Conservation (phyloP, 37 sponge, comb jelly and placozoan genomes). For the Diacarnus erythraeanus region DNA sequence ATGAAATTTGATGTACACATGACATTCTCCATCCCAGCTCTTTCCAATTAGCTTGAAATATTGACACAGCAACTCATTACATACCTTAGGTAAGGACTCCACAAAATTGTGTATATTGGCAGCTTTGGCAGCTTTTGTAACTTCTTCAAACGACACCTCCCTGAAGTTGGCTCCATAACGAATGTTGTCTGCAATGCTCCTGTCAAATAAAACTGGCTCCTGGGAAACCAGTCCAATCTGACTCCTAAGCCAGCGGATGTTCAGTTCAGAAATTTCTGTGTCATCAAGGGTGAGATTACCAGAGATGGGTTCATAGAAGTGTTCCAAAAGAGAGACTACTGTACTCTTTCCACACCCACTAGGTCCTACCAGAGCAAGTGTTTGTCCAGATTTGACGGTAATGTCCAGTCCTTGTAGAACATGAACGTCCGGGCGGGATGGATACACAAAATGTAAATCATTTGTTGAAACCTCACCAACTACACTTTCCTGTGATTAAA, state of each 20-base stretch:
- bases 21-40: not conserved
- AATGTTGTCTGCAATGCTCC: no score
- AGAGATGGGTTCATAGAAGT: slow-evolving; percentile 84
- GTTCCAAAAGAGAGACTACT: slow-evolving; percentile 83
- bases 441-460: slow-evolving; percentile 77
- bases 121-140: slow-evolving; percentile 78
- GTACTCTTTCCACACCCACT: no score
- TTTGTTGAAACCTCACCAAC: slow-evolving; percentile 25
- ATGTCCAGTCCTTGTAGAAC: slow-evolving; percentile 69
- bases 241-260: no score
- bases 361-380: no score
- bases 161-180: slow-evolving; percentile 89
- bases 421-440: slow-evolving; percentile 68
- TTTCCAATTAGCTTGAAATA: no score
- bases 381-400: slow-evolving; percentile 50
- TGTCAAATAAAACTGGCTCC: slow-evolving; percentile 85
- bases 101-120: slow-evolving; percentile 95
- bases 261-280: slow-evolving; percentile 55
- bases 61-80: no score
- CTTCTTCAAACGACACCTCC: slow-evolving; percentile 80
- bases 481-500: not conserved
- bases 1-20: not conserved
- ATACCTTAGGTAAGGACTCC: no score
- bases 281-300: slow-evolving; percentile 63
- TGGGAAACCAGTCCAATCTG: slow-evolving; percentile 90